Evolutionary conservation across 2,888 invertebrate genomes (phyloP), one percentile per base, ranked within the genome.

Genomic region (Hirtodrosophila confusa): DNA sequence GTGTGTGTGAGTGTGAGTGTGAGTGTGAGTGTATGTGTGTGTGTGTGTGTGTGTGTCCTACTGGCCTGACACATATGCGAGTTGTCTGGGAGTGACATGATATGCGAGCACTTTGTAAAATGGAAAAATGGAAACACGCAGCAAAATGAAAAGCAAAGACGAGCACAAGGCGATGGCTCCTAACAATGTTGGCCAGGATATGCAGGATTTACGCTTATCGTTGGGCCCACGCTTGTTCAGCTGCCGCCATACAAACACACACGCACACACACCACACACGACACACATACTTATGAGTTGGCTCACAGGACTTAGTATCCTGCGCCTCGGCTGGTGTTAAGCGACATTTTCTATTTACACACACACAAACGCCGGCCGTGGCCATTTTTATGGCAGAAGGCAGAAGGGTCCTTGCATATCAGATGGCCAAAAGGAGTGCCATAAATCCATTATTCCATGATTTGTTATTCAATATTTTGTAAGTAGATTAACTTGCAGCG

Each of bases 391-490:
- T 83, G 63, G 82, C 69, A 29, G 35, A 1, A 27, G 27, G 6
- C 27, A 27, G 27, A 4, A 27, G 78, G 70, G 67, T 68, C 80
- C 60, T 39, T 60, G 65, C 70, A 70, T 78, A 79, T 76, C 75
- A 64, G 74, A 86, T 86, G 88, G 80, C 77, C 69, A 64, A 79
- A 70, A 69, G 78, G 75, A 83, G 87, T 79, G 78, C 75, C 75
- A 88, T 87, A 90, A 90, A 89, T 89, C 88, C 86, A 88, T 88
- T 90, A 89, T 83, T 75, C 72, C 82, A 88, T 89, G 89, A 89
- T 90, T 90, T 89, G 88, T 89, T 89, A 88, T 90, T 88, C 87
- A 90, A 90, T 90, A 90, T 89, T 89, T 89, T 89, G 86, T 82
- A 82, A 87, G 83, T 77, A 88, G 90, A 90, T 89, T 88, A 88